A percentile compares a stretch with the other conserved stretches of the same genome.
Evolutionary conservation across 2,113 vertebrate species (phyloP).

Genomic region (Deroptyus accipitrinus): DNA sequence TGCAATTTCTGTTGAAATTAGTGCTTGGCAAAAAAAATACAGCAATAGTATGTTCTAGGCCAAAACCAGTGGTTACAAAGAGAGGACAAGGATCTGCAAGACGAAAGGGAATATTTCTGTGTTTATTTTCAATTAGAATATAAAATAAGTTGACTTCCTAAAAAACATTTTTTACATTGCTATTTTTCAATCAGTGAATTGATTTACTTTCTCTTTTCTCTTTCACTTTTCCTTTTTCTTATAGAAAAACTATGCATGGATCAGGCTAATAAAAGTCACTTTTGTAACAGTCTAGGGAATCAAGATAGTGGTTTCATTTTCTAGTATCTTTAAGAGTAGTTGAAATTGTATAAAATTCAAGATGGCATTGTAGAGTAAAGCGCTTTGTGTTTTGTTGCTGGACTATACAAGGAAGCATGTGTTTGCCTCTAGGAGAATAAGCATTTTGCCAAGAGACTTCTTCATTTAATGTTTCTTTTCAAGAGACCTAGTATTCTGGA

Average conservation of each 20-base stretch:
- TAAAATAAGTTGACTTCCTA: not conserved
- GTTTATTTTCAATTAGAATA: not conserved
- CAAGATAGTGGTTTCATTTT: not conserved
- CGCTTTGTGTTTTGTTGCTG: not conserved
- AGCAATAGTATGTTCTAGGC: not conserved
- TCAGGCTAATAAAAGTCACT: not conserved
- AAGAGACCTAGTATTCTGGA: conserved; percentile 56
- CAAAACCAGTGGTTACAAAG: not conserved
- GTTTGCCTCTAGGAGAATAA: conserved; percentile 39
- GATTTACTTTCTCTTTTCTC: not conserved
- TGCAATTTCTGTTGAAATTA: not conserved
- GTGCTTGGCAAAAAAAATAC: not conserved
- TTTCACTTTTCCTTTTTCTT: not conserved
- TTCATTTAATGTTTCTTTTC: conserved; percentile 33
- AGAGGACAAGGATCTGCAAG: not conserved
- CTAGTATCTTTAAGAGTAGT: not conserved
- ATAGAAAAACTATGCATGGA: not conserved
- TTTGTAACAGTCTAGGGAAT: not conserved
- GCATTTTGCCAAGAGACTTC: not conserved
- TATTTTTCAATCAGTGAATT: not conserved
- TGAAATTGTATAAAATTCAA: not conserved
- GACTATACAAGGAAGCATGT: not conserved
- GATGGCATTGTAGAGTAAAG: not conserved
- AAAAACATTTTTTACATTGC: not conserved
- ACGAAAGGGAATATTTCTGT: not conserved